Conservation (phyloP, 2,888 invertebrate genomes). For the Embidobia sp. region DNA sequence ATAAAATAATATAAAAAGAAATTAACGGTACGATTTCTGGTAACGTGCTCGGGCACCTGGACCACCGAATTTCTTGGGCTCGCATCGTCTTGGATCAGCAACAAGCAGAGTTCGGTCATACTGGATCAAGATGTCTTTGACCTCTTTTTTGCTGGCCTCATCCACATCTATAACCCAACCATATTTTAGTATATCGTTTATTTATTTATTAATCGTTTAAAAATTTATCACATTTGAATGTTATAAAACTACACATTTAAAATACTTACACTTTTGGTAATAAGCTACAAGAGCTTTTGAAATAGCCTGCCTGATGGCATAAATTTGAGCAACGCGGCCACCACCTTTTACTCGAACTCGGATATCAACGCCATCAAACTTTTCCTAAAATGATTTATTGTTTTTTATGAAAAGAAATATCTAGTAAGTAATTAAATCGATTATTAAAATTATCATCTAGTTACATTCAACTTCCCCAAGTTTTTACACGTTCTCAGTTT, state of each 20-base stretch:
- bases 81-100: constrained; percentile 99
- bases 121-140: constrained; percentile 98
- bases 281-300: constrained; percentile 99
- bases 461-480: too few relatives aligned
- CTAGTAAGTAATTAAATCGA: too few relatives aligned
- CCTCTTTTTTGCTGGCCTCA: constrained; percentile 99
- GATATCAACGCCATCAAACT: constrained; percentile 98
- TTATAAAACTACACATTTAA: too few relatives aligned
- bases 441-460: too few relatives aligned
- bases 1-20: constrained; percentile 31
- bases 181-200: too few relatives aligned
- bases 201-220: too few relatives aligned
- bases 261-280: constrained; percentile 99
- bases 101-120: constrained; percentile 99
- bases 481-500: too few relatives aligned
- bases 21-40: constrained; percentile 99
- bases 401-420: too few relatives aligned
- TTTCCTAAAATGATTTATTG: constrained; percentile 87
- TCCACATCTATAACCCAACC: constrained; percentile 96
- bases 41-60: constrained; percentile 99
- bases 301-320: constrained; percentile 99
- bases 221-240: too few relatives aligned
- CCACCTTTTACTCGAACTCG: constrained; percentile 98
- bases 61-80: constrained; percentile 99
- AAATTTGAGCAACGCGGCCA: constrained; percentile 99